These are phyloP conservation scores for Brachynemurus nebulosus DNA, from an alignment of 2,888 invertebrate genomes.

Conservation along the genomic window DNA sequence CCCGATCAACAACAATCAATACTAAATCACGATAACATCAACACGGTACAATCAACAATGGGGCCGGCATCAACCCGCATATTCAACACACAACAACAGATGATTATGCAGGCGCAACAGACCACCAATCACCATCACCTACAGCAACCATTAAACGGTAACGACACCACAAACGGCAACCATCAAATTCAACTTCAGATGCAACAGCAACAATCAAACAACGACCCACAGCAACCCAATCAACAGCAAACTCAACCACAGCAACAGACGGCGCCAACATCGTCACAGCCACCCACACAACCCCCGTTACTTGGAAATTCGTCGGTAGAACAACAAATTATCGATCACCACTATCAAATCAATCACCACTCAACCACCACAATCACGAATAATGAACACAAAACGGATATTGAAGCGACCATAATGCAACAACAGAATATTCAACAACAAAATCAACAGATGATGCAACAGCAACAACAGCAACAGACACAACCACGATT, in stretches of 20 bases:
- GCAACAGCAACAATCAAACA: conserved; percentile 17
- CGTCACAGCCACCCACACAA: no score
- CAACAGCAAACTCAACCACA: conserved; percentile 7
- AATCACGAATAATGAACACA: no score
- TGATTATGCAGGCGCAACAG: conserved; percentile 16
- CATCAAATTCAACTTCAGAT: conserved; percentile 15
- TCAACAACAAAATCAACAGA: neutral
- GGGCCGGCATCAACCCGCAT: no score
- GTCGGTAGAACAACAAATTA: no score
- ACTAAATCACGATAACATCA: conserved; percentile 22
- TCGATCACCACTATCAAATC: no score
- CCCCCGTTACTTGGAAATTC: no score
- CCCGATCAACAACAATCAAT: conserved; percentile 20
- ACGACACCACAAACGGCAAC: conserved; percentile 23
- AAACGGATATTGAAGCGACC: no score
- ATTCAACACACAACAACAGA: conserved; percentile 22
- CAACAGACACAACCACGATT: neutral
- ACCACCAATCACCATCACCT: conserved; percentile 22
- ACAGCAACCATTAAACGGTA: conserved; percentile 24
- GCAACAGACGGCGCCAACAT: neutral
- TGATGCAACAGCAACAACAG: neutral
- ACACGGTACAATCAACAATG: no score
- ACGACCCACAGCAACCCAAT: conserved; percentile 9
- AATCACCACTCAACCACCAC: no score
- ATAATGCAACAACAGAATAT: no score